phyloP scores from a whole-genome alignment of 2,113 vertebrate genomes.

The Planiliza haematocheilus region DNA sequence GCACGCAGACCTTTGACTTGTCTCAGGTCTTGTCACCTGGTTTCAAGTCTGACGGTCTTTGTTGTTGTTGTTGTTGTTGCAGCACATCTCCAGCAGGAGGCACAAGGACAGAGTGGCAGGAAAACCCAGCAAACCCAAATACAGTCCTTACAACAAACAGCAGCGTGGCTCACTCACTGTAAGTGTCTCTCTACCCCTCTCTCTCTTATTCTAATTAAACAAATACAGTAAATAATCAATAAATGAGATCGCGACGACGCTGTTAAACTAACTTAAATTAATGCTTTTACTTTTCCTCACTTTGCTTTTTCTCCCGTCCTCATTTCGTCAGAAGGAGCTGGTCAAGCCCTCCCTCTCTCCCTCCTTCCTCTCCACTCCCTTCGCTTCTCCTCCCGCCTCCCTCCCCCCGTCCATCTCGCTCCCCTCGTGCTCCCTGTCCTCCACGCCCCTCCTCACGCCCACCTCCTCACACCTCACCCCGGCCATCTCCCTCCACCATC shows the following conservation, averaged over 20 bases:
- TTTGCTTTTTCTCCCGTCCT: not conserved
- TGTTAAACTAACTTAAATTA: too few species aligned
- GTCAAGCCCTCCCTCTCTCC: conserved; percentile 89
- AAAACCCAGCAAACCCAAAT: conserved; percentile 97
- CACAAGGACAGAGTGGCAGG: conserved; percentile 98
- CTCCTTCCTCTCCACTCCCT: conserved; percentile 89
- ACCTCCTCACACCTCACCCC: conserved; percentile 81
- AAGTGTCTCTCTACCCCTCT: conserved; percentile 68
- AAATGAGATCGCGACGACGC: too few species aligned
- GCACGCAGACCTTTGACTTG: too few species aligned
- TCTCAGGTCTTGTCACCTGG: not conserved
- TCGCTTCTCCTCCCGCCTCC: conserved; percentile 87
- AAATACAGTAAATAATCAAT: not conserved
- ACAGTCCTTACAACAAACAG: conserved; percentile 90
- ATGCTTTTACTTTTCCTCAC: not conserved
- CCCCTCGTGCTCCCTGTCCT: conserved; percentile 87
- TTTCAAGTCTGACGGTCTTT: not conserved
- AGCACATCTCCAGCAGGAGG: conserved; percentile 99
- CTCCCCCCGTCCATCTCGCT: conserved; percentile 83
- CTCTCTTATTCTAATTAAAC: too few species aligned
- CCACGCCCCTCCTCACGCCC: conserved; percentile 84
- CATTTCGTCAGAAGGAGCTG: conserved; percentile 88
- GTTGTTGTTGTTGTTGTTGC: conserved; percentile 68
- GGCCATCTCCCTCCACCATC: conserved; percentile 89
- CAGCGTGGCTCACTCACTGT: conserved; percentile 90